Evolutionary conservation across 2,797 vertebrate genomes (phyloP).

Genomic region (Synaphobranchus kaupii): DNA sequence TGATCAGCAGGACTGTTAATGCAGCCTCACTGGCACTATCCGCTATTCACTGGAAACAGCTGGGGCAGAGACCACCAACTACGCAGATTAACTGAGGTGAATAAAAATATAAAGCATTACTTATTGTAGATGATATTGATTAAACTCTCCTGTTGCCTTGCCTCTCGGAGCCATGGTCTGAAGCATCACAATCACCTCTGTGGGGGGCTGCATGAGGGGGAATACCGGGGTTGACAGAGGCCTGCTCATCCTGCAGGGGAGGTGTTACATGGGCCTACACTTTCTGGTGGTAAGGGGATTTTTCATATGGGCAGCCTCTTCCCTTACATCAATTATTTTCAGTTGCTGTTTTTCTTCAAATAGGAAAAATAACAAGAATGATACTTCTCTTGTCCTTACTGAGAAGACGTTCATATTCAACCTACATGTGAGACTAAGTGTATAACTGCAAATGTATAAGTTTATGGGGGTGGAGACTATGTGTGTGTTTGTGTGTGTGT

Average conservation of each 20-base stretch:
- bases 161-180: not conserved
- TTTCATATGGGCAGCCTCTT: not conserved
- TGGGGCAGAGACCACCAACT: not conserved
- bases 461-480: not conserved
- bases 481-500: not conserved
- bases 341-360: not conserved
- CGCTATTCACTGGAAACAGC: not conserved
- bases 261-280: conserved; percentile 66
- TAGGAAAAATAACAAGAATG: too few relatives aligned
- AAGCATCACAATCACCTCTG: not conserved
- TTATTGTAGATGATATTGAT: not conserved
- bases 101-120: not conserved
- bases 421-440: not conserved
- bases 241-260: conserved; percentile 68
- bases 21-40: not conserved
- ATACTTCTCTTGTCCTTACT: not conserved
- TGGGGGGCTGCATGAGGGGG: conserved; percentile 35
- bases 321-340: not conserved
- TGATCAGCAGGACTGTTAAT: not conserved
- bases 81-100: not conserved
- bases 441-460: not conserved
- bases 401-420: not conserved
- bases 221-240: conserved; percentile 58
- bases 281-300: not conserved
- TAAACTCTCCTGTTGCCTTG: not conserved